Conservation (phyloP, 2,113 vertebrate genomes). For the Rhinolophus sinicus region DNA sequence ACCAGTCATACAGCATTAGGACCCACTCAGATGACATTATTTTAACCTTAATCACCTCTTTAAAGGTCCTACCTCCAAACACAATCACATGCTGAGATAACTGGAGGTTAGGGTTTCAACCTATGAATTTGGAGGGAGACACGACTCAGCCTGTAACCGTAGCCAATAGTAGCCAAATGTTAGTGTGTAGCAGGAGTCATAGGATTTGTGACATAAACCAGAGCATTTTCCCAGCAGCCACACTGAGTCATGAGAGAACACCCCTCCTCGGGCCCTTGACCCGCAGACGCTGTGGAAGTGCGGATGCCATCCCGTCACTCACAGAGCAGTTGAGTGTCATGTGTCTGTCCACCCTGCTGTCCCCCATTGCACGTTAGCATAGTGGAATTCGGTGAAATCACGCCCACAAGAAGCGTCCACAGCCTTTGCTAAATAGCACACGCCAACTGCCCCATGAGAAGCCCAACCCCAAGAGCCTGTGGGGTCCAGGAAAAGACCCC, state of each 20-base stretch:
- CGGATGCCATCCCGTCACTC: rapidly evolving
- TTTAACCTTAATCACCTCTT: not conserved
- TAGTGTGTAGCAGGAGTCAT: not conserved
- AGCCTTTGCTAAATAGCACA: not conserved
- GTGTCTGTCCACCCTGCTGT: not conserved
- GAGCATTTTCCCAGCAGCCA: not conserved
- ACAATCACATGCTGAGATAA: not conserved
- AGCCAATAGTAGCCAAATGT: not conserved
- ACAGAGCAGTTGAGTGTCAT: rapidly evolving
- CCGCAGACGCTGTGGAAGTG: rapidly evolving
- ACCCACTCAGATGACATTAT: not conserved
- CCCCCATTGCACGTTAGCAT: not conserved
- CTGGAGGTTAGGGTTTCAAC: not conserved
- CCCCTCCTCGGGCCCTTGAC: not conserved
- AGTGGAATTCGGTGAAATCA: not conserved
- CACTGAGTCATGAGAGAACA: not conserved
- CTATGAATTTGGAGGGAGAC: no score
- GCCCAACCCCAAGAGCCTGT: not conserved
- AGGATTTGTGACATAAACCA: not conserved
- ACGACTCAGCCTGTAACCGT: no score
- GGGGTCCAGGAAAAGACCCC: not conserved
- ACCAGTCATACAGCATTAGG: not conserved
- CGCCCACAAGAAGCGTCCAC: rapidly evolving
- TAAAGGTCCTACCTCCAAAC: not conserved
- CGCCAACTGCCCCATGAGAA: not conserved